A percentile compares a stretch with the other conserved stretches of the same genome.
Evolutionary conservation across 2,888 invertebrate genomes (phyloP).

Genomic region (Clistopyga incitator): DNA sequence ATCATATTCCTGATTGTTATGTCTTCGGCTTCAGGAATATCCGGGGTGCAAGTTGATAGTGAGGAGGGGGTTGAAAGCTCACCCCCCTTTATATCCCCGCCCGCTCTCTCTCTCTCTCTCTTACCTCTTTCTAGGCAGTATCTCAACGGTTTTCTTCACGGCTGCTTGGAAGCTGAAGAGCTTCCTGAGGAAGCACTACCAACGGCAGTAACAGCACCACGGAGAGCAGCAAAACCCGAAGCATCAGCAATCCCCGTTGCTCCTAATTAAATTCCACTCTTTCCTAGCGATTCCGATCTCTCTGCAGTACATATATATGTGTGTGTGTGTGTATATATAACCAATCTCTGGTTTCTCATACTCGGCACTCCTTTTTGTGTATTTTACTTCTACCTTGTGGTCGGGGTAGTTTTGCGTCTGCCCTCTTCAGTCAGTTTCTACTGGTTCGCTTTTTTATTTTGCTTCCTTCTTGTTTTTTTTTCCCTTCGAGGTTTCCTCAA

Average conservation of each 20-base stretch:
- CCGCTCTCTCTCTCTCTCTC: conserved; percentile 51
- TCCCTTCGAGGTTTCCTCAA: conserved; percentile 80
- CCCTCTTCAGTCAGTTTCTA: conserved; percentile 37
- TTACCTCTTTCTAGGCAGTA: conserved; percentile 51
- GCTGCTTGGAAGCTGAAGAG: conserved; percentile 80
- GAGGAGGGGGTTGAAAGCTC: neutral
- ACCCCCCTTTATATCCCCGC: conserved; percentile 41
- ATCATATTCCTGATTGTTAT: conserved; percentile 83
- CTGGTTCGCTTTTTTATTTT: conserved; percentile 49
- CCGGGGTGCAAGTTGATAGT: conserved; percentile 41
- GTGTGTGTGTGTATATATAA: too few species aligned
- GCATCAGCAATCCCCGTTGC: conserved; percentile 68
- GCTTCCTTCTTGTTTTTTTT: conserved; percentile 65
- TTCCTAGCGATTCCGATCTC: conserved; percentile 76
- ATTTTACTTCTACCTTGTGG: conserved; percentile 56
- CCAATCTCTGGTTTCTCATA: conserved; percentile 51
- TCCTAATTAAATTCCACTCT: conserved; percentile 83
- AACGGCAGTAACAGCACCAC: conserved; percentile 45
- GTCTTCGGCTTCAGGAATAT: conserved; percentile 72
- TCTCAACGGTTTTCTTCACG: conserved; percentile 76
- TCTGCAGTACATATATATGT: conserved; percentile 44
- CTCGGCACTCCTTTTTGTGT: conserved; percentile 59
- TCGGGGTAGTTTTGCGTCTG: conserved; percentile 1
- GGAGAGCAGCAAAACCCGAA: conserved; percentile 62
- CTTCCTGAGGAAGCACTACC: conserved; percentile 63